Evolutionary conservation across 2,888 invertebrate species (phyloP).

Genomic region (Himalopsyche tibetana): DNA sequence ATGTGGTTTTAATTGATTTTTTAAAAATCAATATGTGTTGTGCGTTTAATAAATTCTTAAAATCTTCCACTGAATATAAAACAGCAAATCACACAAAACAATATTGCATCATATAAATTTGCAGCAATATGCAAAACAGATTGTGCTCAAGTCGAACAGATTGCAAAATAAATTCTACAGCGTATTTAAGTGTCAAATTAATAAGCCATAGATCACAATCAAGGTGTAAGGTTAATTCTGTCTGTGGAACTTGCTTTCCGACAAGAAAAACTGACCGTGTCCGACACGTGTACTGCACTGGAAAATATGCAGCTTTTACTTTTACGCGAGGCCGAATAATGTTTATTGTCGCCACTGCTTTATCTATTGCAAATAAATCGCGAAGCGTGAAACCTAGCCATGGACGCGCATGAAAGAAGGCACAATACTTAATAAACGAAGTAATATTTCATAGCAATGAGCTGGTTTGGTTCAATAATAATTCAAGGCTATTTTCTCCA

Average conservation of each 20-base stretch:
- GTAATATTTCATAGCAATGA: not conserved
- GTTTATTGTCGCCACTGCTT: slow-evolving; percentile 56
- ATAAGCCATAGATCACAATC: slow-evolving; percentile 32
- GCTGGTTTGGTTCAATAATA: too few relatives aligned
- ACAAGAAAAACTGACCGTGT: slow-evolving; percentile 29
- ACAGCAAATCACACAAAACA: not conserved
- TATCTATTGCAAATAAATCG: slow-evolving; percentile 57
- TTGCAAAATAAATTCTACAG: slow-evolving; percentile 1
- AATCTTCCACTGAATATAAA: too few relatives aligned
- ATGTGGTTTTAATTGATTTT: too few relatives aligned
- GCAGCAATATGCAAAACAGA: not conserved
- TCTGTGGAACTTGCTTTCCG: not conserved
- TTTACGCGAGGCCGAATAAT: slow-evolving; percentile 53
- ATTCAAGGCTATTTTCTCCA: too few relatives aligned
- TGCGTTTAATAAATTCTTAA: too few relatives aligned
- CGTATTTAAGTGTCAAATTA: slow-evolving; percentile 27
- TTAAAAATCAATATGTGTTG: too few relatives aligned
- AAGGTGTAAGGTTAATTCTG: slow-evolving; percentile 37
- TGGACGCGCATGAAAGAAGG: slow-evolving; percentile 41
- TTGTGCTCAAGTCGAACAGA: not conserved
- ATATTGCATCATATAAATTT: not conserved
- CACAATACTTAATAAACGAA: not conserved
- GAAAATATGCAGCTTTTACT: slow-evolving; percentile 46
- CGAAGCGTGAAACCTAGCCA: slow-evolving; percentile 48
- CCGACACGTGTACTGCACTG: slow-evolving; percentile 39